Conservation (phyloP, 2,113 vertebrate genomes). For the Pangasianodon gigas region DNA sequence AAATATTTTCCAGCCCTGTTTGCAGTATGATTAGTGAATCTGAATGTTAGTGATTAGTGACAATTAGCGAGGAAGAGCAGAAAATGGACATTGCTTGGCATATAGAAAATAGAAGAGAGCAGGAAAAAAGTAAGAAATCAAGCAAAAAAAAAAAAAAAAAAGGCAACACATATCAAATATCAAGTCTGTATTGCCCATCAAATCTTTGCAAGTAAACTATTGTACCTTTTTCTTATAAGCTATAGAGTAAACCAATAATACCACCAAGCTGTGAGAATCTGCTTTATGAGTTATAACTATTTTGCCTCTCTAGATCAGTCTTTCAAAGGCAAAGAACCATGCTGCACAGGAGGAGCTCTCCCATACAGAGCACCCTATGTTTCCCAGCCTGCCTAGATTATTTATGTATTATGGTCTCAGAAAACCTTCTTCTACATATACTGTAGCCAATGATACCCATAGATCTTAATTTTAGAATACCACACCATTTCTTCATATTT, state of each 20-base stretch:
- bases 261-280: conserved; percentile 43
- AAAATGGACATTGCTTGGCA: not conserved
- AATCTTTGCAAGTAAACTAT: not conserved
- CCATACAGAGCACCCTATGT: not conserved
- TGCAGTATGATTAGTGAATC: not conserved
- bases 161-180: not conserved
- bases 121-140: not conserved
- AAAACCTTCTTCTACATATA: not conserved
- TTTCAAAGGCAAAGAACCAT: conserved; percentile 58
- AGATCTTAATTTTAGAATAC: not conserved
- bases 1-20: not conserved
- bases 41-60: not conserved
- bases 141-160: not conserved
- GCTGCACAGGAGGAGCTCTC: conserved; percentile 51
- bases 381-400: conserved; percentile 27
- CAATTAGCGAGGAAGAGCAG: not conserved
- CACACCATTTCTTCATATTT: not conserved
- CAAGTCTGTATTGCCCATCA: not conserved
- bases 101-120: not conserved
- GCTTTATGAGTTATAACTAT: conserved; percentile 65
- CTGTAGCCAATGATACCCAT: not conserved
- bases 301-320: conserved; percentile 63
- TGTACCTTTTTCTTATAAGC: not conserved
- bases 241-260: not conserved
- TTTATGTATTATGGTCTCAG: not conserved